These are phyloP conservation scores for Microcebus jonahi DNA, from an alignment of 2,113 vertebrate genomes.

Conservation along the genomic window DNA sequence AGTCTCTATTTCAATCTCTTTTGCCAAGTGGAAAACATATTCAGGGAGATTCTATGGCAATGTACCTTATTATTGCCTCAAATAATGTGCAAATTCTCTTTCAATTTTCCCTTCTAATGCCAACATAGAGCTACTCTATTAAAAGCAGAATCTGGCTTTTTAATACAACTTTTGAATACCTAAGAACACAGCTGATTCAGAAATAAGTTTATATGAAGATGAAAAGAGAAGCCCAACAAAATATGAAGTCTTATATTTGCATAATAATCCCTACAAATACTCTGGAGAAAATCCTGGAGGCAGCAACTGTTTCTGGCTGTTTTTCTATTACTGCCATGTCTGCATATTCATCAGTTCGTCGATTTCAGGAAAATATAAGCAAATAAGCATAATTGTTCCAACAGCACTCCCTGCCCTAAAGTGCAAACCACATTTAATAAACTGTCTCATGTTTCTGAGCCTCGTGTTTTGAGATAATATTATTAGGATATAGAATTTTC, in stretches of 20 bases:
- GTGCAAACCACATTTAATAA: background rate
- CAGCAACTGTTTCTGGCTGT: background rate
- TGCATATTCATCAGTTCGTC: background rate
- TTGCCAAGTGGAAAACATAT: background rate
- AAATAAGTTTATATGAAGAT: background rate
- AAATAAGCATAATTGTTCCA: background rate
- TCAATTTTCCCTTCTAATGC: constrained; percentile 13
- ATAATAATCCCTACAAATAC: background rate
- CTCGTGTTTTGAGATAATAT: background rate
- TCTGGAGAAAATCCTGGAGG: background rate
- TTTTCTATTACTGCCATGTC: background rate
- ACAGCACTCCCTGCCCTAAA: background rate
- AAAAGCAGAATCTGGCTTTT: background rate
- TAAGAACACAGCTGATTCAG: background rate
- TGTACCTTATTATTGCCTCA: background rate
- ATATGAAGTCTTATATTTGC: background rate
- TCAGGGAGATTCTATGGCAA: background rate
- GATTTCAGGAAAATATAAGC: background rate
- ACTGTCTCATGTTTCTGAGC: background rate
- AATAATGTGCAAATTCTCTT: background rate
- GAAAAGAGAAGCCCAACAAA: constrained; percentile 33
- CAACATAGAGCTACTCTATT: background rate
- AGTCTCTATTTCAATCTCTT: background rate
- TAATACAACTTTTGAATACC: background rate
- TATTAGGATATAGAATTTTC: background rate